Conservation (phyloP, 64 coral and sea anemone genomes). For the Anthopleura sola region DNA sequence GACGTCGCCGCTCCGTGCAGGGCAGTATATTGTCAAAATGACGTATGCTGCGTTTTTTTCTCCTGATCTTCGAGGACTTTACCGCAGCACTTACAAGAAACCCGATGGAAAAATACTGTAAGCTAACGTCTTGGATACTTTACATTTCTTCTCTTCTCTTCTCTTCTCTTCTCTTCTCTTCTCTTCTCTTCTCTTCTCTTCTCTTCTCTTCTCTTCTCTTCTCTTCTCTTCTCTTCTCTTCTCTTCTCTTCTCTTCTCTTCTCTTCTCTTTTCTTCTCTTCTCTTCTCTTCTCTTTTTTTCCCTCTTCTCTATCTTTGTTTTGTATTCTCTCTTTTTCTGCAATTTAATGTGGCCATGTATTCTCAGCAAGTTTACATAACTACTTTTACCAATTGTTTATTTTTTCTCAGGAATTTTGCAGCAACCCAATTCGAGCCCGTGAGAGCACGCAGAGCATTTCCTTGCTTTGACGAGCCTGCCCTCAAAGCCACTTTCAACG, state of each 20-base stretch:
- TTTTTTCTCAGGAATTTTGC: slow-evolving; percentile 40
- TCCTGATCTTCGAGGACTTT: slow-evolving; percentile 48
- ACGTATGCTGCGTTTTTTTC: slow-evolving; percentile 33
- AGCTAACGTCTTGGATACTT: not conserved
- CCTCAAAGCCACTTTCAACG: slow-evolving; percentile 55
- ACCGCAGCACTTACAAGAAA: slow-evolving; percentile 45
- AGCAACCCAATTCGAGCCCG: slow-evolving; percentile 51
- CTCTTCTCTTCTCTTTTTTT: too few species aligned
- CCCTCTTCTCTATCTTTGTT: too few species aligned
- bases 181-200: too few species aligned
- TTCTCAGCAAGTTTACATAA: too few species aligned
- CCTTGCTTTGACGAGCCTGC: slow-evolving; percentile 78
- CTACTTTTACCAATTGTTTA: not conserved
- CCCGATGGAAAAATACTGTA: slow-evolving; percentile 32
- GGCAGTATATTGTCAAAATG: slow-evolving; percentile 24
- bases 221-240: too few species aligned
- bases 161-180: too few species aligned
- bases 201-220: too few species aligned
- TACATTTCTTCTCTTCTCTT: not conserved
- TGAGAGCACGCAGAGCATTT: slow-evolving; percentile 49
- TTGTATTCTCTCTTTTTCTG: too few species aligned
- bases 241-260: too few species aligned
- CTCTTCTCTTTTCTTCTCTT: too few species aligned
- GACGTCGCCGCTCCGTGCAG: slow-evolving; percentile 12
- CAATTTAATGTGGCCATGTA: too few species aligned